Evolutionary conservation across 2,888 invertebrate species (phyloP), one percentile per base, ranked within the genome.

Genomic region (Cerastis leucographa): DNA sequence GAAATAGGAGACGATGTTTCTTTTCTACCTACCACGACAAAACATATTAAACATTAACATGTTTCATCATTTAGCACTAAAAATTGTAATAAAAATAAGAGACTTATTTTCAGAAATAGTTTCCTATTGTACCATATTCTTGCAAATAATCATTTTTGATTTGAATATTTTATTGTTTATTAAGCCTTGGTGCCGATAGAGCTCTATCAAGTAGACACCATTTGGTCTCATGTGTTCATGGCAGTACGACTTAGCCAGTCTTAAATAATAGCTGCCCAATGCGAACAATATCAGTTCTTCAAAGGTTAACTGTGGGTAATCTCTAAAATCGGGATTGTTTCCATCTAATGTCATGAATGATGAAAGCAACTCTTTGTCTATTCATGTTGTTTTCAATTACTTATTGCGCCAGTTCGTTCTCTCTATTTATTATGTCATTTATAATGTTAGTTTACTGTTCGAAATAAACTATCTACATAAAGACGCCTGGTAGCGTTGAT

Each of bases 401-500:
- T 22, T 75, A 19, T 35, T 76, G 40, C 14, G 76, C 65, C 49
- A 71, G 22, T 22, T 76, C 76, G 17, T 76, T 76, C n/a, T 46
- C 44, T 76, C 59, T 72, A 72, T 76, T 72, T 17, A 76, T 44
- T 1, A 17, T 73, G 0, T 12, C 46, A 73, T 69, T 77, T 54
- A 68, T 77, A 54, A 67, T 69, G 22, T 68, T 54, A 29, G 69
- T 68, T 56, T 73, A 69, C 51, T 77, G 68, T 0, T 64, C 73
- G 25, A 35, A 69, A 49, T 54, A 62, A 14, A 44, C n/a, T 68
- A 44, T 76, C 42, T 42, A 62, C 67, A 19, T 68, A 76, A 3
- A 73, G 72, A 44, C 62, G 67, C 25, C 62, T 17, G n/a, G 73
- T 62, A 51, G 67, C 73, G 14, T 76, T 76, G 62, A 76, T 76